Base-by-base conservation (phyloP, 2,113 vertebrate species). In the Orthonyx spaldingii region DNA sequence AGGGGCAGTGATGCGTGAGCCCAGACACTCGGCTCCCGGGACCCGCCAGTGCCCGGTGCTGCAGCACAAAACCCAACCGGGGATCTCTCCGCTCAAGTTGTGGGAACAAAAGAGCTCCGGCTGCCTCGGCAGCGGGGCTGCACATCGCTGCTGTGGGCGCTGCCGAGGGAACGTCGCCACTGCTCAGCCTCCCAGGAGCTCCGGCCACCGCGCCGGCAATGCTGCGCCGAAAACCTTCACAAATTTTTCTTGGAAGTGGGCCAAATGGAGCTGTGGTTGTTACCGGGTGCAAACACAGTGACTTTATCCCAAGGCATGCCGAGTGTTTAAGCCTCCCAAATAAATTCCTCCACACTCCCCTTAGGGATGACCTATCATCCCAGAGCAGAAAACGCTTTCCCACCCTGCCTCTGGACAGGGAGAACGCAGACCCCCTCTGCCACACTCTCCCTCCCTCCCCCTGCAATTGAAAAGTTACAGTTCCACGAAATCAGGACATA, bases 361-460 rank as follows among this genome's bases (percentile, higher is more conserved):
- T 84, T 82, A 81, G 90, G 80, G 85, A 96, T 79, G 83, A 94
- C 89, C 94, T 86, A 84, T 84, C 92, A 68, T 89, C 56, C 76
- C 72, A 64, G 64, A 57, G 37, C 83, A 90, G 89, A 87, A 84
- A 75, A 90, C 0, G 11, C 69, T 56, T 72, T 81, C 35, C 79
- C 44, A 74, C n/a, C 24, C 64, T 50, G 87, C 23, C 74, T 88
- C 27, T 26, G 28, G 59, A 78, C 1, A 1, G 37, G 41, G 61
- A 33, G 69, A 82, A 79, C 18, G 71, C 53, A 66, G 39, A 89
- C 2, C 27, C 79, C 20, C 65, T 59, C 57, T 1, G 2, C 59
- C 82, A 84, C 20, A 3, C 17, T 84, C 46, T 76, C 28, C 3
- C 17, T 63, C 49, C 26, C 23, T 69, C 14, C 6, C 16, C n/a